Evolutionary conservation across 2,888 invertebrate species (phyloP), one percentile per base, ranked within the genome.

Genomic region (Dichetophora obliterata): DNA sequence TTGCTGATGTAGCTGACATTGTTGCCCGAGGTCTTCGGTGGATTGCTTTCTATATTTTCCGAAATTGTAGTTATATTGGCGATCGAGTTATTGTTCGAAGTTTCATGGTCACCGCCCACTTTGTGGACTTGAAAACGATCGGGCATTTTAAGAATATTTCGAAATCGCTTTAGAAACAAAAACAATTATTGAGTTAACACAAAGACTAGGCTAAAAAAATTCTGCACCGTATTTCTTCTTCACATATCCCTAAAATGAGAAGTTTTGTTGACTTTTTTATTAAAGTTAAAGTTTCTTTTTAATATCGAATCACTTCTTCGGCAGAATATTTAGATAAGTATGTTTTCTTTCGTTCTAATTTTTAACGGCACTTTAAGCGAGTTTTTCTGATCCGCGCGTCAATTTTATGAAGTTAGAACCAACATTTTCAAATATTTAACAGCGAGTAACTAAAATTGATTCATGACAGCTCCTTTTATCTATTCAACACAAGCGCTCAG

Each of bases 71-170:
- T 79, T 61, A 84, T 84, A 34, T 80, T 82, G 22, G 80, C 84
- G 71, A 72, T 81, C 31, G 81, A 78, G 43, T 52, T 66, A 48
- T 79, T 80, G 70, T 81, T 82, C 0, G 73, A 22, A 59, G 80
- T 80, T n/a, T 75, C 77, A 66, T 70, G 70, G 24, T 79, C 79
- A 73, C 82, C 85, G 79, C 85, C 85, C 71, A 84, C 82, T 82
- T 86, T 86, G 74, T 82, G 83, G 77, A 86, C 82, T 83, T 86
- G 85, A 82, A 87, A 86, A 73, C 88, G 85, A 81, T 85, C 87
- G 57, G 82, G 82, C 88, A 87, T 87, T 78, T 65, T 78, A 66
- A 31, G n/a, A 61, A 22, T 70, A 34, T n/a, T 52, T 65, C 48
- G 63, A 50, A 31, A 66, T 31, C 34, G 75, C 19, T 65, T 63